Base-by-base conservation (phyloP, 1,140 invertebrate species). In the Polyergus mexicanus region DNA sequence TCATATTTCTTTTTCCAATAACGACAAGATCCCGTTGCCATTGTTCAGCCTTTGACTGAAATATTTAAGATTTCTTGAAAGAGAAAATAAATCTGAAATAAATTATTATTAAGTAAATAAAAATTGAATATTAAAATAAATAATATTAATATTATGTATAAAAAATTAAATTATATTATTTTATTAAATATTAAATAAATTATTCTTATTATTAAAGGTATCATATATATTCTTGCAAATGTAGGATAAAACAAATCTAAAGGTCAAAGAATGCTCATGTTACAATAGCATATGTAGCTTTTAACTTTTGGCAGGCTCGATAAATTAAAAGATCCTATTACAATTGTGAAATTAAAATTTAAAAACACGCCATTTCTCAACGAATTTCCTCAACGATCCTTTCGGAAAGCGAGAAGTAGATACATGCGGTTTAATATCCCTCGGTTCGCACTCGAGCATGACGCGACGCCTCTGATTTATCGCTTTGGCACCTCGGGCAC, bases 401-500 rank as follows among this genome's bases (percentile, higher is more conserved):
- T 41, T 72, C 44, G 51, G 16, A 16, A 35, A 58, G 66, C 65
- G 51, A 71, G 35, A 72, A 16, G 25, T 65, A 28, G 75, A 51
- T 13, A n/a, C 28, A 38, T 2, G 32, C 41, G 63, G 28, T 58
- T 13, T 84, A 76, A 84, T 74, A 58, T 76, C 58, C 25, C 81
- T 35, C 25, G 81, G 58, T 38, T 84, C 81, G 72, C 81, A 51
- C 58, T 60, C 81, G 58, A 77, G 68, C 78, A 60, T 83, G 75
- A 80, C 60, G 84, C 51, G 63, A 66, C 75, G 22, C 28, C 63
- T 38, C 35, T 86, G 84, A 87, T 87, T 87, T 87, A 87, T 87
- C 74, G 66, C 41, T 86, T 86, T 87, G 75, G 47, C 84, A 80
- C 74, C 74, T 85, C 51, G 25, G 72, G 56, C 74, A 65, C 6